A percentile compares a stretch with the other conserved stretches of the same genome.
Conservation (phyloP, 2,113 vertebrate genomes). For the Eleginops maclovinus region DNA sequence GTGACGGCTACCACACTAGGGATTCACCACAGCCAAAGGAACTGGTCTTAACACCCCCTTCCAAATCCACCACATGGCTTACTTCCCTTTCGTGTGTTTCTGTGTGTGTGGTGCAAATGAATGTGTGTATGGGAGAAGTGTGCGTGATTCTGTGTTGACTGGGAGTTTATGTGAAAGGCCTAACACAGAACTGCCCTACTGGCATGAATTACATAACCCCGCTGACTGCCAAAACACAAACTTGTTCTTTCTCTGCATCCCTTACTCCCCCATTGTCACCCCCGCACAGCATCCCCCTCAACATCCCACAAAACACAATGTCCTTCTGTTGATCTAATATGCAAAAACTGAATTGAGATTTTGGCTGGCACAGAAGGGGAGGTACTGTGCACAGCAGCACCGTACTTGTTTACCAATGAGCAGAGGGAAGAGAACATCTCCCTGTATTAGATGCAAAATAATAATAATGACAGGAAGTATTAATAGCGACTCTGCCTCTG, state of each 20-base stretch:
- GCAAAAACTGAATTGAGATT: slow-evolving; percentile 28
- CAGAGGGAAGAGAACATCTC: slow-evolving; percentile 30
- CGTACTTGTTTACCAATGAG: slow-evolving; percentile 54
- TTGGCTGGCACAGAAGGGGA: slow-evolving; percentile 28
- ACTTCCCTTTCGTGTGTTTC: slow-evolving; percentile 34
- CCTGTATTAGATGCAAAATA: slow-evolving; percentile 39
- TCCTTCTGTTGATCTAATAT: slow-evolving; percentile 58
- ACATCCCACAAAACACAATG: slow-evolving; percentile 47
- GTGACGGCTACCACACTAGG: slow-evolving; percentile 60
- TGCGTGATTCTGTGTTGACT: background rate
- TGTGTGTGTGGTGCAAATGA: background rate
- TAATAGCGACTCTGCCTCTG: slow-evolving; percentile 48
- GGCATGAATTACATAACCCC: slow-evolving; percentile 72
- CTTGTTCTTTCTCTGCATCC: slow-evolving; percentile 39
- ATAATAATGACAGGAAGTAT: slow-evolving; percentile 52
- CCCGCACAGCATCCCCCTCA: slow-evolving; percentile 17
- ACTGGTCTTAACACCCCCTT: slow-evolving; percentile 53
- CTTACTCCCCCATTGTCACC: slow-evolving; percentile 35
- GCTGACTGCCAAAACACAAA: slow-evolving; percentile 67
- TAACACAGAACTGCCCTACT: slow-evolving; percentile 64
- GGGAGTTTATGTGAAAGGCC: slow-evolving; percentile 32
- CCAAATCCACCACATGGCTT: slow-evolving; percentile 53
- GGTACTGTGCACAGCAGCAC: slow-evolving; percentile 13
- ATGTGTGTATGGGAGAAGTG: slow-evolving; percentile 8
- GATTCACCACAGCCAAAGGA: slow-evolving; percentile 67